Evolutionary conservation across 2,888 invertebrate species (phyloP).

Genomic region (Mystacides longicornis): DNA sequence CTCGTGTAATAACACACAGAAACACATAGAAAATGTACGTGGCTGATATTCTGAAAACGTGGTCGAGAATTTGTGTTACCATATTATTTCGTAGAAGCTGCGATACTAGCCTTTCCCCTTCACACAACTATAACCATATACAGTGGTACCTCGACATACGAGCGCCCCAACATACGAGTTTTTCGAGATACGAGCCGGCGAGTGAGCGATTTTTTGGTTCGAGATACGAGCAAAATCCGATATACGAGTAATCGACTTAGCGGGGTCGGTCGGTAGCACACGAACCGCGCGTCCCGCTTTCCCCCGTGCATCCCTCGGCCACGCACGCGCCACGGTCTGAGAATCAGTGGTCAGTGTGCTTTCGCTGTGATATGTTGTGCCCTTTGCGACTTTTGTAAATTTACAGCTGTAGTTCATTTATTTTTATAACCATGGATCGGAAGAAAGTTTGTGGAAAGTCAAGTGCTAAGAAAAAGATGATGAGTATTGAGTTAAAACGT

Average conservation of each 20-base stretch:
- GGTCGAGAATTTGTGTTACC: slow-evolving; percentile 26
- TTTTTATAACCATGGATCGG: slow-evolving; percentile 19
- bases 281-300: not conserved
- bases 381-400: not conserved
- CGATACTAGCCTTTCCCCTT: slow-evolving; percentile 6
- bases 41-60: slow-evolving; percentile 27
- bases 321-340: not conserved
- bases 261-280: not conserved
- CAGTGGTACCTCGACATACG: no score
- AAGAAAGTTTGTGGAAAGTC: slow-evolving; percentile 8
- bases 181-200: not conserved
- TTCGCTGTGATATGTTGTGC: not conserved
- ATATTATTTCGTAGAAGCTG: slow-evolving; percentile 22
- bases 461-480: slow-evolving; percentile 19
- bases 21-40: slow-evolving; percentile 26
- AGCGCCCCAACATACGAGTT: no score
- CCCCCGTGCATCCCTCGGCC: not conserved
- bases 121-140: not conserved
- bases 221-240: no score
- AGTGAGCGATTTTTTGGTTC: no score
- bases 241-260: not conserved
- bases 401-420: slow-evolving; percentile 4
- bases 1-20: slow-evolving; percentile 25
- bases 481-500: slow-evolving; percentile 22
- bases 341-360: not conserved